phyloP scores from a whole-genome alignment of 2,113 vertebrate species.

The Ameiurus melas region DNA sequence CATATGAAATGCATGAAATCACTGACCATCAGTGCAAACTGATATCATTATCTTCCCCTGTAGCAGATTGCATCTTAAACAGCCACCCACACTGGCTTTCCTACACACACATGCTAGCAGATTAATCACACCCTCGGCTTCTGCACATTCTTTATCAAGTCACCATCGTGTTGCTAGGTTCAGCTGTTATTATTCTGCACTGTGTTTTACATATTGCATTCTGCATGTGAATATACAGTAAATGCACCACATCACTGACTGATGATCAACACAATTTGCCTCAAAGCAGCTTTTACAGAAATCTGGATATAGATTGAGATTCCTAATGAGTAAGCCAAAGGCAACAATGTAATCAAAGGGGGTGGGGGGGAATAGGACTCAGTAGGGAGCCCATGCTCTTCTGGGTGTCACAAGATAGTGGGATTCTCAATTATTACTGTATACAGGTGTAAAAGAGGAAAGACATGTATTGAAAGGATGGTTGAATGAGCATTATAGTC shows the following conservation, averaged over 20 bases:
- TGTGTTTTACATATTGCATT: conserved; percentile 7
- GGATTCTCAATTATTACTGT: neutral
- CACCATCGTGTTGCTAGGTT: conserved; percentile 16
- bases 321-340: neutral
- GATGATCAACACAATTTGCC: neutral
- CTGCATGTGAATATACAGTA: neutral
- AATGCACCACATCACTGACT: too few relatives aligned
- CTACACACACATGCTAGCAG: conserved; percentile 31
- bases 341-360: neutral
- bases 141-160: neutral
- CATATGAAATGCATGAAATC: neutral
- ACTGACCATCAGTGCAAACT: neutral
- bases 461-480: neutral
- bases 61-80: conserved; percentile 27
- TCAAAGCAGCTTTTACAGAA: too few relatives aligned
- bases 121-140: conserved; percentile 3
- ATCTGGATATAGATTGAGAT: neutral
- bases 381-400: neutral
- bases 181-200: neutral
- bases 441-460: neutral
- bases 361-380: neutral
- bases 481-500: neutral
- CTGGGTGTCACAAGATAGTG: neutral
- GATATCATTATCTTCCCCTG: conserved; percentile 14
- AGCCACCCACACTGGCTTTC: conserved; percentile 20